A percentile compares a stretch with the other conserved stretches of the same genome.
phyloP scores from a whole-genome alignment of 2,797 vertebrate genomes.

The Novumbra hubbsi region DNA sequence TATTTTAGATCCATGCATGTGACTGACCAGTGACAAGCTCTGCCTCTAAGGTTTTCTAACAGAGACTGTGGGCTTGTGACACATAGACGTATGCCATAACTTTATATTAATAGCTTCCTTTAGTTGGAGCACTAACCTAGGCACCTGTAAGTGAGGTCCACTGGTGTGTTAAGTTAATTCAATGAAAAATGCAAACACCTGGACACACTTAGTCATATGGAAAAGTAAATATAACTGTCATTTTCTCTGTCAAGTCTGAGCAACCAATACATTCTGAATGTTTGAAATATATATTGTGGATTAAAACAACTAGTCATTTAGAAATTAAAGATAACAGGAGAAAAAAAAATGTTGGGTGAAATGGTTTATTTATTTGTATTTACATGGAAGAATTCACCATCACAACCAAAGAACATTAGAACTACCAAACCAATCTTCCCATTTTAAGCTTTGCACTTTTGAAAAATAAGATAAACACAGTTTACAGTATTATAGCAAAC shows the following conservation, averaged over 20 bases:
- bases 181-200: neutral
- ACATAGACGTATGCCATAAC: constrained; percentile 16
- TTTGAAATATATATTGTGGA: neutral
- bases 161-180: neutral
- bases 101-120: constrained; percentile 18
- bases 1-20: constrained; percentile 7
- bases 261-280: neutral
- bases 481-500: constrained; percentile 11
- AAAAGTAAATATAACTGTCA: neutral
- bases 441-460: constrained; percentile 17
- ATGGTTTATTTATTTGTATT: constrained; percentile 59
- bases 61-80: constrained; percentile 13
- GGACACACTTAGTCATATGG: neutral
- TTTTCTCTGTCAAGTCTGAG: neutral
- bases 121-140: constrained; percentile 8
- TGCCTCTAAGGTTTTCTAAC: constrained; percentile 10
- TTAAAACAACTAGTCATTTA: neutral
- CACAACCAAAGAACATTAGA: constrained; percentile 20
- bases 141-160: neutral
- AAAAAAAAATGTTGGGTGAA: constrained; percentile 2
- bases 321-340: neutral
- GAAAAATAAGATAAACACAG: constrained; percentile 16
- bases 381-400: constrained; percentile 48
- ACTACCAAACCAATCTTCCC: constrained; percentile 25
- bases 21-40: constrained; percentile 26